These are phyloP conservation scores for Nannoperca australis DNA, from an alignment of 2,797 vertebrate species.

Conservation along the genomic window DNA sequence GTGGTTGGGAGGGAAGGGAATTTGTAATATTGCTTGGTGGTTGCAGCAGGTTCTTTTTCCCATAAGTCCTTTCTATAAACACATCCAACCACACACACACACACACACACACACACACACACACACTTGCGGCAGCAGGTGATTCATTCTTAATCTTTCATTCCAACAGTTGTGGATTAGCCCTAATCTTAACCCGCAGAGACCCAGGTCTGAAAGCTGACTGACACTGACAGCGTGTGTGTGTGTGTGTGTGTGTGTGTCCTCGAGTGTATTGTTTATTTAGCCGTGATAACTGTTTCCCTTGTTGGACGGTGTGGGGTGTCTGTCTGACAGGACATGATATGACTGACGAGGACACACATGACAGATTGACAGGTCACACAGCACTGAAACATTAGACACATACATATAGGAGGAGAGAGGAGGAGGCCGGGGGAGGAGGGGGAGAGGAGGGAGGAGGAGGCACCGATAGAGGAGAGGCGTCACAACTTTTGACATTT, in stretches of 20 bases:
- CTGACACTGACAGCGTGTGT: conserved; percentile 54
- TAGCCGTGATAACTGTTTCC: conserved; percentile 64
- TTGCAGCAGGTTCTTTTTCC: conserved; percentile 59
- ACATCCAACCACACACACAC: conserved; percentile 10
- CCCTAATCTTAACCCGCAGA: conserved; percentile 82
- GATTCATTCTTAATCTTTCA: conserved; percentile 85
- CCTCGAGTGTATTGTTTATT: conserved; percentile 40
- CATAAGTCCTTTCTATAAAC: conserved; percentile 47
- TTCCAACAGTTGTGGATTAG: conserved; percentile 85
- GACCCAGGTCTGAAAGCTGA: conserved; percentile 70
- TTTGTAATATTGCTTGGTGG: conserved; percentile 54
- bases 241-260: conserved; percentile 23
- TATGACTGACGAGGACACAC: conserved; percentile 53
- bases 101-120: conserved; percentile 7
- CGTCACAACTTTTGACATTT: neutral
- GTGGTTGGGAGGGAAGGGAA: conserved; percentile 21
- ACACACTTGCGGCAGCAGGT: conserved; percentile 71
- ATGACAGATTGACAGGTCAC: conserved; percentile 63
- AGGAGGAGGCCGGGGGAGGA: conserved; percentile 12
- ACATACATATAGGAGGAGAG: conserved; percentile 4
- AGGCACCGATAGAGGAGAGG: conserved; percentile 2
- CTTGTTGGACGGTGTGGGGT: conserved; percentile 34
- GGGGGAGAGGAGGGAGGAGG: conserved; percentile 5
- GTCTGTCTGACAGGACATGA: conserved; percentile 55
- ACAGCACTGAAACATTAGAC: conserved; percentile 49